Percentiles rank a stretch among this genome's conserved stretches.
These are phyloP conservation scores for Omphaloscelis lunosa DNA, from an alignment of 2,888 invertebrate species.

Conservation along the genomic window DNA sequence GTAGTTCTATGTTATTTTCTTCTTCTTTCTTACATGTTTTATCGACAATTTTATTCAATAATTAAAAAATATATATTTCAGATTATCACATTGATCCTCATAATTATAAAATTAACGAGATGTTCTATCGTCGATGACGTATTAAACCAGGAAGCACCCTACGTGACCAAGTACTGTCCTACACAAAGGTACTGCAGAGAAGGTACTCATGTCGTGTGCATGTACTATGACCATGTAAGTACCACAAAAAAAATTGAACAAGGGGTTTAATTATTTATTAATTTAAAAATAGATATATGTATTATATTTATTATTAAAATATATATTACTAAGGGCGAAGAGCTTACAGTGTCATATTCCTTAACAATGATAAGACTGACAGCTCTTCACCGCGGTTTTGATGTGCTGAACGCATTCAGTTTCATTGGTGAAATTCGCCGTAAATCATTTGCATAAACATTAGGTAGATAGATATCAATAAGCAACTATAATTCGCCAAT, in stretches of 20 bases:
- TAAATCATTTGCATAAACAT: not conserved
- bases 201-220: constrained; percentile 45
- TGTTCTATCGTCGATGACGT: constrained; percentile 18
- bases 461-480: not conserved
- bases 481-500: not conserved
- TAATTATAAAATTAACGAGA: constrained; percentile 19
- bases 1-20: not conserved
- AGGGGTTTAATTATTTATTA: no score
- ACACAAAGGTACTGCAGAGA: constrained; percentile 41
- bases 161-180: constrained; percentile 35
- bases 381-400: not conserved
- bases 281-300: no score
- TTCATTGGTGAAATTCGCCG: not conserved
- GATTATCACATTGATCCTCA: constrained; percentile 14
- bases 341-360: not conserved
- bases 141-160: constrained; percentile 7
- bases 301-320: no score
- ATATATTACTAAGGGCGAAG: no score
- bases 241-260: not conserved
- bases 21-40: not conserved
- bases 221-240: constrained; percentile 53
- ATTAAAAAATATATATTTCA: constrained; percentile 16
- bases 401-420: not conserved
- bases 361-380: not conserved
- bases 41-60: not conserved